A percentile compares a stretch with the other conserved stretches of the same genome.
Evolutionary conservation across 2,113 vertebrate genomes (phyloP).

Genomic region (Columba livia): DNA sequence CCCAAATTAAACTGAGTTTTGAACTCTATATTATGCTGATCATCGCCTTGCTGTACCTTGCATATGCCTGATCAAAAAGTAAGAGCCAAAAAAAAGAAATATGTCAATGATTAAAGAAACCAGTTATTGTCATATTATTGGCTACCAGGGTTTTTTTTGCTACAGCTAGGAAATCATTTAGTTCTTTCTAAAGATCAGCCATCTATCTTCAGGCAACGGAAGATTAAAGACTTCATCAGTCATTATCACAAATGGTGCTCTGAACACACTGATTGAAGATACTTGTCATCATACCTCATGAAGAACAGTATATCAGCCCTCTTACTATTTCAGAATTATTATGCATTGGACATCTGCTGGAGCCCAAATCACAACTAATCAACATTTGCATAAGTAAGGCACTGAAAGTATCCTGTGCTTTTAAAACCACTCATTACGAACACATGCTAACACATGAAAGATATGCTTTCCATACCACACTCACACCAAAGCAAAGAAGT

Average conservation of each 20-base stretch:
- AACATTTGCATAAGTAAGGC: background rate
- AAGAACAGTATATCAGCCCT: background rate
- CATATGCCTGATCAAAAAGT: background rate
- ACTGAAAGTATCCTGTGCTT: background rate
- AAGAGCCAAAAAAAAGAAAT: background rate
- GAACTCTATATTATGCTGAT: background rate
- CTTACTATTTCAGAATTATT: background rate
- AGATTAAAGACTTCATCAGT: slow-evolving; percentile 10
- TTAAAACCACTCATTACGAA: background rate
- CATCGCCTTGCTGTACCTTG: background rate
- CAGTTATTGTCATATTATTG: background rate
- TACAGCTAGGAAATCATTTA: background rate
- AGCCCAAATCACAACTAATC: background rate
- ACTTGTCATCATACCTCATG: background rate
- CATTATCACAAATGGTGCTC: slow-evolving; percentile 30
- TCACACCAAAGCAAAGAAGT: background rate
- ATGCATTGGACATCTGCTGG: background rate
- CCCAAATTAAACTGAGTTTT: background rate
- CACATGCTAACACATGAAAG: background rate
- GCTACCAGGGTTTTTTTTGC: background rate
- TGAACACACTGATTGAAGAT: slow-evolving; percentile 32
- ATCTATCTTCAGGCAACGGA: slow-evolving; percentile 4
- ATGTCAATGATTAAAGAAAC: background rate
- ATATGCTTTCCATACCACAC: background rate
- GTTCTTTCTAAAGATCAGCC: background rate